phyloP scores from a whole-genome alignment of 2,113 vertebrate genomes.

The Embiotoca jacksoni region DNA sequence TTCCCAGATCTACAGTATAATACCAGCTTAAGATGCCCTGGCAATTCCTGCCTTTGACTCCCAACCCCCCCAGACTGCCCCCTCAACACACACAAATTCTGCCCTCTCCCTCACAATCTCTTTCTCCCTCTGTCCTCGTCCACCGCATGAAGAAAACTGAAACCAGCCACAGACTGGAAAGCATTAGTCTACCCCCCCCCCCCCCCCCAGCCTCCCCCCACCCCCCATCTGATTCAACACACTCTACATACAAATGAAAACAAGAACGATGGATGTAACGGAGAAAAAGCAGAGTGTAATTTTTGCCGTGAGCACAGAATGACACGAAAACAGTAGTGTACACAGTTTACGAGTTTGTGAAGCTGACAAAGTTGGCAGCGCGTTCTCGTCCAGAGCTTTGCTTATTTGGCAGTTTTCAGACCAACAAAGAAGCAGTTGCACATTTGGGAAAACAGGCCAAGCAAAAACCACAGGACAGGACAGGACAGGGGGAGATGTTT shows the following conservation, averaged over 20 bases:
- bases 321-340: constrained; percentile 43
- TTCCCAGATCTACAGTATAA: constrained; percentile 21
- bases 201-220: not conserved
- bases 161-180: constrained; percentile 80
- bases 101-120: constrained; percentile 34
- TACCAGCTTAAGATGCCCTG: constrained; percentile 47
- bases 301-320: constrained; percentile 1
- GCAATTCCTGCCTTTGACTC: constrained; percentile 50
- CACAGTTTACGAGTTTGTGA: constrained; percentile 29
- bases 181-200: constrained; percentile 65
- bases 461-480: constrained; percentile 29
- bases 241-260: constrained; percentile 53
- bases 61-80: constrained; percentile 13
- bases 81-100: constrained; percentile 25
- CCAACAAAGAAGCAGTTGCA: constrained; percentile 58
- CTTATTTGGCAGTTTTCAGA: constrained; percentile 68
- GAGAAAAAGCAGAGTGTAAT: not conserved
- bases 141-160: constrained; percentile 76
- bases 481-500: constrained; percentile 10
- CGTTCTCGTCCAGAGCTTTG: constrained; percentile 42
- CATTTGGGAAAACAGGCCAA: constrained; percentile 50
- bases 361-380: constrained; percentile 48
- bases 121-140: constrained; percentile 47
- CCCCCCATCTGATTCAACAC: constrained; percentile 44
- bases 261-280: constrained; percentile 32